Evolutionary conservation across 92 coral and sea anemone species (phyloP).

Genomic region (Plumapathes pennacea): DNA sequence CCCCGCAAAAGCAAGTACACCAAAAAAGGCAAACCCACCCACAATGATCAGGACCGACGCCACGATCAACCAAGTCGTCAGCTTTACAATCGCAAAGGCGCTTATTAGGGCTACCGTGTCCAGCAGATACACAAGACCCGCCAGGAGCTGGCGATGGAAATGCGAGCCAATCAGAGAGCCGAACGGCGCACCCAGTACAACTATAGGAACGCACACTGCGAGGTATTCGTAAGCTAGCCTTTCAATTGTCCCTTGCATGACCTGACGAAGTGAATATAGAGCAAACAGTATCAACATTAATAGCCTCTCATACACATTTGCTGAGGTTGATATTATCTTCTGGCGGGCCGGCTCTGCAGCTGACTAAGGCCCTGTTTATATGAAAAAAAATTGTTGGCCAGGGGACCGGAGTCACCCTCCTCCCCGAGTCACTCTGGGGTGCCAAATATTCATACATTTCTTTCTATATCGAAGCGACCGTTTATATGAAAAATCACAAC

Average conservation of each 20-base stretch:
- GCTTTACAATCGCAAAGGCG: constrained; percentile 62
- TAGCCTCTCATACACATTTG: too few relatives aligned
- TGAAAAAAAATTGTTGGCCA: too few relatives aligned
- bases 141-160: constrained; percentile 76
- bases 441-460: too few relatives aligned
- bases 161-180: constrained; percentile 78
- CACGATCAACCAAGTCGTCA: constrained; percentile 54
- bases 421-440: too few relatives aligned
- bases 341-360: too few relatives aligned
- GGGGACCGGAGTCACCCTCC: too few relatives aligned
- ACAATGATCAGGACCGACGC: constrained; percentile 60
- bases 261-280: too few relatives aligned
- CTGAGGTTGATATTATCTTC: too few relatives aligned
- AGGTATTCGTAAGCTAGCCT: constrained; percentile 63
- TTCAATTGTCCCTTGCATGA: constrained; percentile 59
- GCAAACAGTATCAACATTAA: too few relatives aligned
- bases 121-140: constrained; percentile 53
- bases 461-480: too few relatives aligned
- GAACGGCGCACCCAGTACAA: constrained; percentile 77
- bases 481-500: too few relatives aligned
- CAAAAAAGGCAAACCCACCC: constrained; percentile 68
- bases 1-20: constrained; percentile 57
- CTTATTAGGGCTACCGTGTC: constrained; percentile 75
- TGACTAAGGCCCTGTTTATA: too few relatives aligned
- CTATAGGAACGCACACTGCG: constrained; percentile 82